Base-by-base conservation (phyloP, 2,113 vertebrate genomes). In the Alaudala cheleensis region DNA sequence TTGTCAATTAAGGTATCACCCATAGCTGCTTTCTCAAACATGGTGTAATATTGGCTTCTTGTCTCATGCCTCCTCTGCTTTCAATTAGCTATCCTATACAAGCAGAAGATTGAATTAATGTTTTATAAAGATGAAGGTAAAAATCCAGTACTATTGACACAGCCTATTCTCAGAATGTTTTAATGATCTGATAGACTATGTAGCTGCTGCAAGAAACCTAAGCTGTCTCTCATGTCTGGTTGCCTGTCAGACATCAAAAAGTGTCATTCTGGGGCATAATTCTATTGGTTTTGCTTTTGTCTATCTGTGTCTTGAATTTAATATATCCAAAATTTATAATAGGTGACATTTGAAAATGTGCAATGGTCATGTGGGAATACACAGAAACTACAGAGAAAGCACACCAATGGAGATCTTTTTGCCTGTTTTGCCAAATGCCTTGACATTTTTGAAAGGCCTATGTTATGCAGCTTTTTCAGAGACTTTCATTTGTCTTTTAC, bases 11-110 rank as follows among this genome's bases (percentile, higher is more conserved):
- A 69, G 18, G 19, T 39, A 80, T 91, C 39, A 81, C 25, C 28
- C 49, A 50, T 49, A 94, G n/a, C 91, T 95, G 67, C 39, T 66
- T 95, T 88, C 72, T 81, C 92, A 95, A 92, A 65, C 26, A 80
- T 18, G 11, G 11, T 87, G 11, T 54, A 82, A 81, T 82, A 87
- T 28, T 82, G 56, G 16, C 9, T 66, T 81, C 37, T 62, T 81
- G 51, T 85, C 45, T 86, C 31, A 56, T 54, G 20, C 29, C 16
- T 71, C 24, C 40, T 57, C 26, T 85, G 53, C 23, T 93, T 93
- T 93, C 71, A 91, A 25, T 92, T 93, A 95, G 5, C 17, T n/a
- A 33, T 67, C 37, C 23, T 64, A n/a, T 22, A 83, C 47, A 93
- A 93, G 25, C 22, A 60, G 47, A 86, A 81, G 58, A 51, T 64